Evolutionary conservation across 2,113 vertebrate species (phyloP).

Genomic region (Agapornis roseicollis): DNA sequence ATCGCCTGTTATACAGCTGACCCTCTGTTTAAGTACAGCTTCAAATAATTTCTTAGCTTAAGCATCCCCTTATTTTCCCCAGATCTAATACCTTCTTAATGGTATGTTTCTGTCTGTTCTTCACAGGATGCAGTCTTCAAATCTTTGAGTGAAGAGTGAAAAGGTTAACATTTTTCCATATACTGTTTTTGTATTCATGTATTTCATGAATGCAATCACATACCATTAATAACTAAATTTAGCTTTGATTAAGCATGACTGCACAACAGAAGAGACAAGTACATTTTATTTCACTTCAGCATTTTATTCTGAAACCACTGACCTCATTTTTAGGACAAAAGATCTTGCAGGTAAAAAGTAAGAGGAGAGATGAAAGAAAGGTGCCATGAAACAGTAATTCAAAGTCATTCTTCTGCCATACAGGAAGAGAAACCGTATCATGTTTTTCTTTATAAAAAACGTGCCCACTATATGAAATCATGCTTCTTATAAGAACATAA

Average conservation of each 20-base stretch:
- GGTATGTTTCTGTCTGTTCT: not conserved
- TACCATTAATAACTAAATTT: not conserved
- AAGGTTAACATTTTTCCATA: not conserved
- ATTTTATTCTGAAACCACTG: conserved; percentile 38
- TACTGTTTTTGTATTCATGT: not conserved
- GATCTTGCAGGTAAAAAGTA: not conserved
- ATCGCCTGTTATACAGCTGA: not conserved
- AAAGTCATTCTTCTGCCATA: not conserved
- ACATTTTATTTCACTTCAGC: not conserved
- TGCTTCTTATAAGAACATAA: not conserved
- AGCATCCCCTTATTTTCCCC: not conserved
- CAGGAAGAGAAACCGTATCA: not conserved
- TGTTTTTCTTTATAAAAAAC: not conserved
- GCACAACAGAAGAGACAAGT: not conserved
- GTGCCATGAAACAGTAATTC: not conserved
- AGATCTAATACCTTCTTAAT: not conserved
- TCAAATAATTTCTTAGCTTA: not conserved
- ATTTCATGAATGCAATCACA: not conserved
- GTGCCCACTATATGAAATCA: not conserved
- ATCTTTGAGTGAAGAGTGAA: not conserved
- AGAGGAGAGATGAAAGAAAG: not conserved
- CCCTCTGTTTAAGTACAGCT: not conserved
- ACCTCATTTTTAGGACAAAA: not conserved
- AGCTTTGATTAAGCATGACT: not conserved
- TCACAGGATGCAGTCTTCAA: not conserved